A percentile compares a stretch with the other conserved stretches of the same genome.
Evolutionary conservation across 2,888 invertebrate genomes (phyloP).

Genomic region (Macrophya annulata): DNA sequence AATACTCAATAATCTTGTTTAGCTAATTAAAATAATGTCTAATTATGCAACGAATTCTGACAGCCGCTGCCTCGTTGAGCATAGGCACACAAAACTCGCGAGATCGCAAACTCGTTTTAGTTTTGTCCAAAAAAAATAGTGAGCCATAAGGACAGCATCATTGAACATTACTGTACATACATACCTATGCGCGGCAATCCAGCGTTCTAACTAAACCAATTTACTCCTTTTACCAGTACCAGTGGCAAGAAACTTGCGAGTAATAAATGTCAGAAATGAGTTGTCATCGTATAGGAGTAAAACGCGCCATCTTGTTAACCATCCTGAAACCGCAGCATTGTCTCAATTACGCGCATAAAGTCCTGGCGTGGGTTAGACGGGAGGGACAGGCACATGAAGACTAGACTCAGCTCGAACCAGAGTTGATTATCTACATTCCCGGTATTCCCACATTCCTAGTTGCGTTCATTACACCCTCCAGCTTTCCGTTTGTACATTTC

Average conservation of each 20-base stretch:
- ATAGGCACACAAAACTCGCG: too few species aligned
- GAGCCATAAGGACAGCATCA: too few species aligned
- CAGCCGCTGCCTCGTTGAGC: too few species aligned
- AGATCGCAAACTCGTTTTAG: too few species aligned
- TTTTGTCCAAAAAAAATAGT: too few species aligned
- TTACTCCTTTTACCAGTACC: constrained; percentile 19
- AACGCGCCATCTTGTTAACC: constrained; percentile 52
- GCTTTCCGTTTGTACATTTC: constrained; percentile 22
- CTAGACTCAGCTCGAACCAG: constrained; percentile 28
- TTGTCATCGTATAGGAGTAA: constrained; percentile 51
- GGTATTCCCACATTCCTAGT: constrained; percentile 54
- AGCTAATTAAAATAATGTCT: too few species aligned
- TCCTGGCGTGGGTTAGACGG: constrained; percentile 6
- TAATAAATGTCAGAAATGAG: constrained; percentile 49
- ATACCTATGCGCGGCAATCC: constrained; percentile 25
- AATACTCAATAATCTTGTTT: too few species aligned
- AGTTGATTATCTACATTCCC: constrained; percentile 56
- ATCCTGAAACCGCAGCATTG: constrained; percentile 40
- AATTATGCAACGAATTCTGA: too few species aligned
- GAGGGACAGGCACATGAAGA: constrained; percentile 11
- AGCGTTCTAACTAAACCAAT: constrained; percentile 50
- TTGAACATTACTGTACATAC: too few species aligned
- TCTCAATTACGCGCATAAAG: constrained; percentile 55
- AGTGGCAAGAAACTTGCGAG: constrained; percentile 25
- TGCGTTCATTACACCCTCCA: constrained; percentile 45